Evolutionary conservation across 92 coral and sea anemone species (phyloP), one percentile per base, ranked within the genome.

Genomic region (Porites lobata): DNA sequence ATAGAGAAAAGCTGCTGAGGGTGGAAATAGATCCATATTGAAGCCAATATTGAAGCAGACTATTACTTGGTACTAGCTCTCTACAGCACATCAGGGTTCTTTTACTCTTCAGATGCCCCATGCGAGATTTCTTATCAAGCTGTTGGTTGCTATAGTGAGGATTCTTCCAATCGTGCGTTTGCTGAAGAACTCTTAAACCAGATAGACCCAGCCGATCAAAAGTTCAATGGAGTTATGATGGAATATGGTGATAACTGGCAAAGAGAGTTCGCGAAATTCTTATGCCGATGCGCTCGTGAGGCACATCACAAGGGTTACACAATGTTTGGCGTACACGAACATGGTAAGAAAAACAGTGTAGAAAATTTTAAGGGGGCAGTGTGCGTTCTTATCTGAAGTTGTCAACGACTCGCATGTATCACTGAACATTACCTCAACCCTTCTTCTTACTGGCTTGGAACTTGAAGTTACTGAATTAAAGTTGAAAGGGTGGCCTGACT

Each of bases 201-300:
- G 62, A 78, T 84, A 1, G 66, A 91, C 29, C 98, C 99, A 1
- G 1, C 69, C 13, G 90, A 94, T 68, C 66, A 73, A 1, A 50
- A 52, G n/a, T 96, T 95, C 58, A 80, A 79, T 26, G 99, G 99
- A 29, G 22, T 82, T 12, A 51, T 89, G 18, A 82, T 94, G 64
- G 82, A 91, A 7, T 38, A 63, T 9, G 84, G 79, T 3, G 24
- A 54, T 17, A 50, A 77, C 72, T 96, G 98, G 99, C 71, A 82
- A 2, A 32, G 75, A 20, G 94, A 95, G 65, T 93, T 95, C 85
- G 77, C 88, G 18, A 85, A 79, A 79, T 65, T 96, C 22, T 87
- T 96, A 22, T 96, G 99, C 88, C 89, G 98, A 82, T 96, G 99
- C 78, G 99, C 98, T 18, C 91, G 99, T n/a, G 88, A 81, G 17